Conservation (phyloP, 2,797 vertebrate genomes). For the Danio albolineatus region DNA sequence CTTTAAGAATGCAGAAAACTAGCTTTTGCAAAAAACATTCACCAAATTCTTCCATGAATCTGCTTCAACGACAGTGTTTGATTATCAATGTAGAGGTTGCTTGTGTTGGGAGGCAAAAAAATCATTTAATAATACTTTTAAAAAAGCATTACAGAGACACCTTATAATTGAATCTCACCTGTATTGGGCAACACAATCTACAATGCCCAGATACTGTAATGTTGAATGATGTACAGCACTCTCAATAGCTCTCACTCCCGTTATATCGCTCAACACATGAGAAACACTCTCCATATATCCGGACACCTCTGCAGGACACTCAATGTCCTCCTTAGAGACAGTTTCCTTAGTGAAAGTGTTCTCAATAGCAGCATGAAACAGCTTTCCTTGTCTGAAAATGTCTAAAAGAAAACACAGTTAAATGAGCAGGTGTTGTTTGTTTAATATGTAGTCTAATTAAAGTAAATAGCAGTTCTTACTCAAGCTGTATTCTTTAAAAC, state of each 20-base stretch:
- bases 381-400: conserved; percentile 87
- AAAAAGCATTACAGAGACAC: too few relatives aligned
- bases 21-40: too few relatives aligned
- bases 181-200: conserved; percentile 94
- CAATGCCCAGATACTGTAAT: conserved; percentile 88
- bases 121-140: too few relatives aligned
- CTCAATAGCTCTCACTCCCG: conserved; percentile 86
- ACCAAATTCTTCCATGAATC: too few relatives aligned
- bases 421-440: neutral
- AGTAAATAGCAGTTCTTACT: conserved; percentile 76
- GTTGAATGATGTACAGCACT: conserved; percentile 85
- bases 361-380: conserved; percentile 88
- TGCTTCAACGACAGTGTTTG: too few relatives aligned
- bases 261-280: conserved; percentile 84
- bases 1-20: too few relatives aligned
- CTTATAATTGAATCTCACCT: conserved; percentile 77
- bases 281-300: conserved; percentile 88
- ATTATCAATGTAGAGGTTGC: too few relatives aligned
- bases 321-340: conserved; percentile 52
- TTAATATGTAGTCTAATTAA: neutral
- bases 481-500: conserved; percentile 87
- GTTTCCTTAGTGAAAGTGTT: conserved; percentile 73
- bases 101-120: too few relatives aligned
- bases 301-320: conserved; percentile 63
- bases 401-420: conserved; percentile 62